phyloP scores from a whole-genome alignment of 37 sponge, comb jelly and placozoan species.

The Geodia barretti region DNA sequence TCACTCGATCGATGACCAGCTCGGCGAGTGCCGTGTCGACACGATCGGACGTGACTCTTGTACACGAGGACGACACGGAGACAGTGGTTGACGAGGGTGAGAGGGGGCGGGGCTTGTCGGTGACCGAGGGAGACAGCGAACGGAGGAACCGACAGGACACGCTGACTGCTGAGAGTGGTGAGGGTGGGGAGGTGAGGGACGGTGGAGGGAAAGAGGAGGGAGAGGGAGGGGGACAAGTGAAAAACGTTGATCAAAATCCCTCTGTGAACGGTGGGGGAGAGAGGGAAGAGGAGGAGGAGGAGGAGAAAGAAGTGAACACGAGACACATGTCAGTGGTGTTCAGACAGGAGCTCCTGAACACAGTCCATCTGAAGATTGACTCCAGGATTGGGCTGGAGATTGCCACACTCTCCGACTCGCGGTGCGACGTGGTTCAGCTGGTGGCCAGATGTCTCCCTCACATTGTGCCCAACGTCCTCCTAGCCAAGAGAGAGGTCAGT shows the following conservation, averaged over 20 bases:
- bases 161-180: neutral
- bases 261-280: neutral
- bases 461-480: conserved; percentile 74
- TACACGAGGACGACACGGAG: conserved; percentile 3
- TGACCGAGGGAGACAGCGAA: conserved; percentile 1
- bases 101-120: neutral
- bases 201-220: neutral
- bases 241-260: neutral
- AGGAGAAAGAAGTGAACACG: neutral
- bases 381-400: conserved; percentile 65
- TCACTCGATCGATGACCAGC: neutral
- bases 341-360: conserved; percentile 61
- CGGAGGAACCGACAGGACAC: neutral
- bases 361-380: conserved; percentile 44
- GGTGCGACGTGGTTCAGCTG: conserved; percentile 51
- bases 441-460: conserved; percentile 72
- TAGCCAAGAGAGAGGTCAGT: conserved; percentile 86
- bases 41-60: neutral
- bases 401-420: conserved; percentile 59
- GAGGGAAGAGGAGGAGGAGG: conserved; percentile 5
- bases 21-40: neutral
- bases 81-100: conserved; percentile 14
- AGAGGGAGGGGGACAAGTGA: neutral
- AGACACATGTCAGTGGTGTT: conserved; percentile 71
- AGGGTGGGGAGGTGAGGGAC: conserved; percentile 16